These are phyloP conservation scores for Poeciliopsis turrubarensis DNA, from an alignment of 2,113 vertebrate species.

Conservation along the genomic window DNA sequence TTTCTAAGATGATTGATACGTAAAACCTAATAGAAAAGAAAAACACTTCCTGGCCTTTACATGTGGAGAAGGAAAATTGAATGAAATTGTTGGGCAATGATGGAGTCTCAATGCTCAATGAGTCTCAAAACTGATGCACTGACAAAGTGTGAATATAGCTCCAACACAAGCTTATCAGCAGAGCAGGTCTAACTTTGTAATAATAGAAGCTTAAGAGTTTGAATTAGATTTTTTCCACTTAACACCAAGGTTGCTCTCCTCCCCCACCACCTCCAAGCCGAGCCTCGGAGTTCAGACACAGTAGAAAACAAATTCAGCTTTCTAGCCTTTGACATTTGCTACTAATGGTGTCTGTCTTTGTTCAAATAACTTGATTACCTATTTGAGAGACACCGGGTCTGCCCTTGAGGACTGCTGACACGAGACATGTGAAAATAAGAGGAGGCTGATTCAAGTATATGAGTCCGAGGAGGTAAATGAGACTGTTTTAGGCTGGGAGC, in stretches of 20 bases:
- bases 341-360: not conserved
- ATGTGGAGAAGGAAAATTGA: too few relatives aligned
- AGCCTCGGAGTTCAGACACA: too few relatives aligned
- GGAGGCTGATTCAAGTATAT: conserved; percentile 9
- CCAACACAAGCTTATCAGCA: too few relatives aligned
- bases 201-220: not conserved
- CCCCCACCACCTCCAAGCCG: not conserved
- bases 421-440: conserved; percentile 1
- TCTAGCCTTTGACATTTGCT: not conserved
- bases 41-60: too few relatives aligned
- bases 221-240: not conserved
- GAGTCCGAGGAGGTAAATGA: conserved; percentile 15
- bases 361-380: not conserved
- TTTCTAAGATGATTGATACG: too few relatives aligned
- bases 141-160: too few relatives aligned
- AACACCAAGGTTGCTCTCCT: too few relatives aligned
- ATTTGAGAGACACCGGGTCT: not conserved
- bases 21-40: too few relatives aligned
- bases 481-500: not conserved
- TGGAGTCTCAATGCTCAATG: too few relatives aligned
- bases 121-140: too few relatives aligned
- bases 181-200: not conserved
- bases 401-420: not conserved
- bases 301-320: not conserved
- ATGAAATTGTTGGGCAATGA: too few relatives aligned